Conservation (phyloP, 1,140 invertebrate species). For the Latrodectus geometricus region DNA sequence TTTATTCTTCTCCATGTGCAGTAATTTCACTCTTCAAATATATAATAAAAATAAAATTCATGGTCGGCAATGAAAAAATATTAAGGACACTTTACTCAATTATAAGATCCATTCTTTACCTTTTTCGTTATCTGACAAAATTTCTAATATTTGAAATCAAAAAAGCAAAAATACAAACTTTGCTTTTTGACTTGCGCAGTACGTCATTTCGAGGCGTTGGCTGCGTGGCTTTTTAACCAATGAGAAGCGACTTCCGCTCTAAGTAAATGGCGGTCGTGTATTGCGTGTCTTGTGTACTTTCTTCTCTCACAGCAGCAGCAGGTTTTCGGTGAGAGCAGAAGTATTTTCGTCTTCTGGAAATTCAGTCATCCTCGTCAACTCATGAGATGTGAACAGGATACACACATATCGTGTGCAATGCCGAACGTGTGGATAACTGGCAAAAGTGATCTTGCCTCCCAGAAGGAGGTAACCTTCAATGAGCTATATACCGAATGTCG, state of each 20-base stretch:
- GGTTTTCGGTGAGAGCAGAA: not conserved
- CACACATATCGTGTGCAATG: not conserved
- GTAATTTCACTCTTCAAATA: too few relatives aligned
- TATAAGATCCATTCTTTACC: not conserved
- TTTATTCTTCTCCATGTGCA: too few relatives aligned
- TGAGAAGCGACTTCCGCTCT: constrained; percentile 36
- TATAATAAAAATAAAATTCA: too few relatives aligned
- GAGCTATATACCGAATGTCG: constrained; percentile 79
- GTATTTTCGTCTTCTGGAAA: not conserved
- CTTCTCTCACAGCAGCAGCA: not conserved
- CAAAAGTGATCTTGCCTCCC: constrained; percentile 70
- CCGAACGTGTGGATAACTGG: constrained; percentile 69
- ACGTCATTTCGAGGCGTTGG: not conserved
- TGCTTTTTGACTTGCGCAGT: constrained; percentile 14
- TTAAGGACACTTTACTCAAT: not conserved
- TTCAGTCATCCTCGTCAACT: not conserved
- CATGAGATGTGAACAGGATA: not conserved
- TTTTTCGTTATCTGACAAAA: not conserved
- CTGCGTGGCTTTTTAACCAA: constrained; percentile 32
- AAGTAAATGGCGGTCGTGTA: constrained; percentile 24
- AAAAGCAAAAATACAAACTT: not conserved
- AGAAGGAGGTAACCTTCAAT: constrained; percentile 75
- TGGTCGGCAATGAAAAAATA: not conserved
- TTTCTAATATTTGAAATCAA: not conserved
- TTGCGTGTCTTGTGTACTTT: not conserved